Base-by-base conservation (phyloP, 2,113 vertebrate genomes). In the Onychorhynchus coronatus region DNA sequence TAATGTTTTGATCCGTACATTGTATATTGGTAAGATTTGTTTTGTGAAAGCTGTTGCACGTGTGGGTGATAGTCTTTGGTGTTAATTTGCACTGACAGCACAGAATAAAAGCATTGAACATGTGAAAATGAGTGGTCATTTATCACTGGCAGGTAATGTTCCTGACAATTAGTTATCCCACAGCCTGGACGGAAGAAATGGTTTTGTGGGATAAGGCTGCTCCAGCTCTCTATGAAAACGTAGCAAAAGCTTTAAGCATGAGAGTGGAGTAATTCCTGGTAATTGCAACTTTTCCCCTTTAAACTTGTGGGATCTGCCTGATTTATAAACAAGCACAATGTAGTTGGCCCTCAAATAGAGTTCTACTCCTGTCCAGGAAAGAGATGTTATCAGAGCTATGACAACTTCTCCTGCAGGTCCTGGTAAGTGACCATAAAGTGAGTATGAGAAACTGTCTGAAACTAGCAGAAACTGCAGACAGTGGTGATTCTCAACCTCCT, bases 51-150 rank as follows among this genome's bases (percentile, higher is more conserved):
- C 72, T 88, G 91, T 91, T 88, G 87, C 95, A 97, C 96, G 44
- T 73, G 28, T 1, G 91, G 96, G 95, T 95, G 89, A 93, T 93
- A 93, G 91, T 75, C 74, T 76, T n/a, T 98, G 93, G 91, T 98
- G 88, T 96, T 53, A 46, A 71, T 63, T 97, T 97, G 96, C 98
- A 98, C 96, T 91, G 56, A 91, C 50, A 65, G 89, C 94, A 98
- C 93, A n/a, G 93, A 98, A 98, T 98, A 98, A 98, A 98, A 95
- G 97, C 97, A 98, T 97, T 96, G 89, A 97, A 98, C 90, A 88
- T 66, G 6, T 66, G 58, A 73, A 96, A 95, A 87, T 25, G 94
- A 85, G 87, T 97, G 93, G 46, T 58, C 52, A 37, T 96, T 96
- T 88, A 27, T 95, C 42, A 35, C 33, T 67, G 67, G 47, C 37